Base-by-base conservation (phyloP, 1,140 invertebrate species). In the Procambarus virginalis region DNA sequence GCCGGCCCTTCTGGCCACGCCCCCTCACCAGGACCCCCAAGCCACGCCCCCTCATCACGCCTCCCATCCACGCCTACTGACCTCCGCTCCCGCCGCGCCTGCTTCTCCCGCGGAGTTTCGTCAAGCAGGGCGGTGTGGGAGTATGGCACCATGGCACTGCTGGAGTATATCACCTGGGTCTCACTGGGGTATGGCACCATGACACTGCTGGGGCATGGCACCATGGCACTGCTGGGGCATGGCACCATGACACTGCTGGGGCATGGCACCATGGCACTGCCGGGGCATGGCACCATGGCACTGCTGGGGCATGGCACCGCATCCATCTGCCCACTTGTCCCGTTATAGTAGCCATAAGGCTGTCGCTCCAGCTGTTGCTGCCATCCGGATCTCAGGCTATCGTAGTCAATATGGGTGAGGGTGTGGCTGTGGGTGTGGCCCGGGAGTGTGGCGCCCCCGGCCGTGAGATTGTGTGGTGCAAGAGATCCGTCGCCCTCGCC, bases 341-440 rank as follows among this genome's bases (percentile, higher is more conserved):
- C 81, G 81, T 68, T 68, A 46, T 4, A 64, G 81, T 22, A 20
- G 45, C 81, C 60, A 60, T 49, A 68, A 45, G 46, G 51, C 76
- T 49, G 79, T 51, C 46, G 51, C 87, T 76, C 20, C 75, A 10
- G n/a, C 68, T 79, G 55, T 0, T 79, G 55, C 48, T 58, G 70
- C 80, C 79, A 75, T 6, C 48, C 81, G 14, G 81, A 58, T 78
- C 79, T 55, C 9, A 45, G 14, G 75, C 60, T 89, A 76, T 89
- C 81, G 34, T 89, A 89, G n/a, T 89, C 88, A 60, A 84, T 89
- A 55, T 49, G 80, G 49, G 88, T 89, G 73, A 79, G 75, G 88
- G 75, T 68, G 75, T 83, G 88, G 75, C 45, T 12, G 55, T 34
- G 46, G 14, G 84, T 34, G 60, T 89, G 88, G 75, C 88, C 73